Evolutionary conservation across 64 coral and sea anemone species (phyloP).

Genomic region (Orbicella faveolata): DNA sequence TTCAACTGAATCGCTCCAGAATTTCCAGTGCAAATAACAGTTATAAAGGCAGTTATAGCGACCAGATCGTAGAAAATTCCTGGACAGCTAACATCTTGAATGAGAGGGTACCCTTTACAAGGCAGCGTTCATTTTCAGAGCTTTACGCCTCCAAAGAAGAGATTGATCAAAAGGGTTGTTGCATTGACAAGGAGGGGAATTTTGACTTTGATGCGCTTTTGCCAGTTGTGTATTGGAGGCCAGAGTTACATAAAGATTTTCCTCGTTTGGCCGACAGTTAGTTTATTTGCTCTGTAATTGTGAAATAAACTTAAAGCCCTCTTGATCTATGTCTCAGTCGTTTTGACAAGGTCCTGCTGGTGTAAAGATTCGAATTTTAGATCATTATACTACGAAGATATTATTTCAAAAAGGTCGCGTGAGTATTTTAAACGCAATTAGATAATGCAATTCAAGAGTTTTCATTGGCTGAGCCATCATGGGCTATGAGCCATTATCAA

Average conservation of each 20-base stretch:
- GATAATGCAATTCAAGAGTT: too few species aligned
- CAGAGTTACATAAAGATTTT: not conserved
- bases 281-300: not conserved
- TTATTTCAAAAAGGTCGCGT: too few species aligned
- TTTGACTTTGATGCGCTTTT: slow-evolving; percentile 45
- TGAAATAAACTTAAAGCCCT: not conserved
- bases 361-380: too few species aligned
- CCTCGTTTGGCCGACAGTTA: not conserved
- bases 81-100: slow-evolving; percentile 9
- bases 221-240: slow-evolving; percentile 34
- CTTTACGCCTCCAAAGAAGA: slow-evolving; percentile 58
- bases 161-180: slow-evolving; percentile 43
- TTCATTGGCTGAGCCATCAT: too few species aligned
- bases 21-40: slow-evolving; percentile 15
- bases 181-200: slow-evolving; percentile 28
- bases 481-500: too few species aligned
- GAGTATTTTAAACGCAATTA: too few species aligned
- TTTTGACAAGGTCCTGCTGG: too few species aligned
- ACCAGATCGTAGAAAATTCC: not conserved
- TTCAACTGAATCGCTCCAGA: slow-evolving; percentile 34
- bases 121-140: slow-evolving; percentile 35
- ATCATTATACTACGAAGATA: too few species aligned
- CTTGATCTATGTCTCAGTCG: too few species aligned
- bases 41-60: not conserved
- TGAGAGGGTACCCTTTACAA: slow-evolving; percentile 7